These are phyloP conservation scores for Oscheius myriophilus DNA, from an alignment of 2,888 invertebrate genomes.

Conservation along the genomic window DNA sequence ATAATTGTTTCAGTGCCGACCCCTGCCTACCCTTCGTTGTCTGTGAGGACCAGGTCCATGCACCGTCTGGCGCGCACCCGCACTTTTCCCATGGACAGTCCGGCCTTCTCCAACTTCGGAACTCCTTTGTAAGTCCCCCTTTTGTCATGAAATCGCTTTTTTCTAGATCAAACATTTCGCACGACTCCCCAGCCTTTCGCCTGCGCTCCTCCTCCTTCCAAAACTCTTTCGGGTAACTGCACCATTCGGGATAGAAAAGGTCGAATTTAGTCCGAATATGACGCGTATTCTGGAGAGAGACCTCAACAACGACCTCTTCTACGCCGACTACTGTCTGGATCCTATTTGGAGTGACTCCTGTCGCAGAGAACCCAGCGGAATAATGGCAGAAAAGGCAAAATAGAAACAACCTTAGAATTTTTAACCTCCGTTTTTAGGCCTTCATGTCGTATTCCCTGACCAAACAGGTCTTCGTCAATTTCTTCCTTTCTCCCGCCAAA, in stretches of 20 bases:
- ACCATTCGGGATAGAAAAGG: not conserved
- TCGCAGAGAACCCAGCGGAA: slow-evolving; percentile 5
- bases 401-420: not conserved
- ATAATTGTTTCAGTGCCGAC: slow-evolving; percentile 1
- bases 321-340: slow-evolving; percentile 87
- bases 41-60: slow-evolving; percentile 25
- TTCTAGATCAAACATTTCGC: not conserved
- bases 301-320: slow-evolving; percentile 76
- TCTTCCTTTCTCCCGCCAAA: not conserved
- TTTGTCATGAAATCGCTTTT: slow-evolving; percentile 7
- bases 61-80: slow-evolving; percentile 18
- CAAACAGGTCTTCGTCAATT: slow-evolving; percentile 14
- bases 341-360: slow-evolving; percentile 84
- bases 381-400: slow-evolving; percentile 14
- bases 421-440: slow-evolving; percentile 1
- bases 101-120: slow-evolving; percentile 24
- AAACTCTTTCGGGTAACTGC: not conserved
- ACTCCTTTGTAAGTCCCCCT: slow-evolving; percentile 27
- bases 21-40: not conserved
- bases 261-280: slow-evolving; percentile 9
- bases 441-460: slow-evolving; percentile 26
- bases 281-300: slow-evolving; percentile 22
- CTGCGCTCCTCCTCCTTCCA: slow-evolving; percentile 4
- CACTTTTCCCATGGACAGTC: slow-evolving; percentile 26
- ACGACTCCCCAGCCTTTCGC: not conserved